Percentiles rank a stretch among this genome's conserved stretches.
Conservation (phyloP, 2,797 vertebrate genomes). For the Cryptoblepharus egeriae region DNA sequence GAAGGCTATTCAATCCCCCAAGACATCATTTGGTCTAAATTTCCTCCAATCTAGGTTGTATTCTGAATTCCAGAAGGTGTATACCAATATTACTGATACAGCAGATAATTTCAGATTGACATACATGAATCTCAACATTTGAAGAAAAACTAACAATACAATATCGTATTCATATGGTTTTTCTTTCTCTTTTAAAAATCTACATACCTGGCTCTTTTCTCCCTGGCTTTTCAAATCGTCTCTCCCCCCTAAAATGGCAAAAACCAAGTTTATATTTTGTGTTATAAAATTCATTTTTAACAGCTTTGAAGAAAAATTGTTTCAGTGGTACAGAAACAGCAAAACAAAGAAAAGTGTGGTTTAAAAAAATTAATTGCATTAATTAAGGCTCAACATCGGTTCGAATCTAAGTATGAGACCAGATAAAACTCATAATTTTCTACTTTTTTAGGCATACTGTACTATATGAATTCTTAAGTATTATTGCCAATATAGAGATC, state of each 20-base stretch:
- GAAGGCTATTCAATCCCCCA: neutral
- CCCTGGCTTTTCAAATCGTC: constrained; percentile 98
- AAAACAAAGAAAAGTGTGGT: neutral
- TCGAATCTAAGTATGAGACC: neutral
- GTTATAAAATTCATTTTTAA: constrained; percentile 1
- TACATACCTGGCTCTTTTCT: constrained; percentile 96
- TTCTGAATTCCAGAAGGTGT: neutral
- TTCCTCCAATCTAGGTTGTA: neutral
- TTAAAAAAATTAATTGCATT: neutral
- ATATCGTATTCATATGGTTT: constrained; percentile 11
- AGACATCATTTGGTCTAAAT: neutral
- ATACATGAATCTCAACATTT: neutral
- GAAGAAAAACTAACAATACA: constrained; percentile 1
- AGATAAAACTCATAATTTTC: neutral
- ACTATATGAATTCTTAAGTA: neutral
- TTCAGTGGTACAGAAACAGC: neutral
- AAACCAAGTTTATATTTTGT: constrained; percentile 72
- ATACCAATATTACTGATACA: neutral
- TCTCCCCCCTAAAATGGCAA: constrained; percentile 88
- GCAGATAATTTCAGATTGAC: neutral
- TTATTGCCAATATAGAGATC: neutral
- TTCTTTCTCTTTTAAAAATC: constrained; percentile 44
- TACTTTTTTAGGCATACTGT: neutral
- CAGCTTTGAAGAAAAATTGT: neutral
- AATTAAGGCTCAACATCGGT: neutral